Base-by-base conservation (phyloP, 1,140 invertebrate genomes). In the Lysiphlebus fabarum region DNA sequence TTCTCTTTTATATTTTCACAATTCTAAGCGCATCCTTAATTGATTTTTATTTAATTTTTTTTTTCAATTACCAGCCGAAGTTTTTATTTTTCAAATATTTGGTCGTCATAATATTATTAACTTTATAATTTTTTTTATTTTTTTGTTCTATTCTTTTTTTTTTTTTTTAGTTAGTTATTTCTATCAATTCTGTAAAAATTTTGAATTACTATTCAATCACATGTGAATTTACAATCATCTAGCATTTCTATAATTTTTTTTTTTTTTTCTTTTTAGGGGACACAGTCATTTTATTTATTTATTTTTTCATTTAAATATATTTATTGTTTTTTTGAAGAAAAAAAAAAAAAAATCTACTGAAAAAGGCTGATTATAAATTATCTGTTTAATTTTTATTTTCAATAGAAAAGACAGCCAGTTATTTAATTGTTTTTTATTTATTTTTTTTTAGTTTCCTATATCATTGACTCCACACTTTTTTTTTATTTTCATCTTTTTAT, bases 151-250 rank as follows among this genome's bases (percentile, higher is more conserved):
- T 34, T 54, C 38, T 59, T 54, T 38, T 37, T 53, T 47, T 51
- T 51, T 51, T n/a, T 6, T 45, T 47, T 56, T 38, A 14, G 7
- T 56, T 9, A 44, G 8, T n/a, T 48, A 10, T 56, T 56, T 48
- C 11, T 70, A 69, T 75, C 76, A 77, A 77, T 73, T 76, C 65
- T 76, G 72, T 42, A 64, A 70, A 76, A 77, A 45, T 37, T n/a
- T n/a, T n/a, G n/a, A 78, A 74, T 76, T 66, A 72, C 73, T 75
- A 75, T 72, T 74, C 65, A 75, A 73, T 76, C 74, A 76, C 74
- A 78, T 73, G 65, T 75, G 72, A 72, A 75, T 74, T 71, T 37
- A 11, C 17, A 44, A 11, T 54, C 48, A 48, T 72, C 70, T 65
- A 36, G 14, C 7, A 34, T 34, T 41, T 54, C 17, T 41, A 44